These are phyloP conservation scores for Pipra filicauda DNA, from an alignment of 2,113 vertebrate species.

Conservation along the genomic window DNA sequence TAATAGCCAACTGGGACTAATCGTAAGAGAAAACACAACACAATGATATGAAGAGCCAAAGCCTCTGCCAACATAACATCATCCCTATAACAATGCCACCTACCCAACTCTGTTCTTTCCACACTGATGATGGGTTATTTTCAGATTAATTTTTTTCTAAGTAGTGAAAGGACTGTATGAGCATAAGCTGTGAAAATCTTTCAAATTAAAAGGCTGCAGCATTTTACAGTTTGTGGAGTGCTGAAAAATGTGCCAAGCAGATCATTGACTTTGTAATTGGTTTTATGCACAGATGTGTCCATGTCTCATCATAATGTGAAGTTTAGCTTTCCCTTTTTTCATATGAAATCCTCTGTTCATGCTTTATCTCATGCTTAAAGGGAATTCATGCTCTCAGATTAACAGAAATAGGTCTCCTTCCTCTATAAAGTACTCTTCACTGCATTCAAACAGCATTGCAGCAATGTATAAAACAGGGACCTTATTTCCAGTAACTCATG, in stretches of 20 bases:
- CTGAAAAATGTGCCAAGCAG: background rate
- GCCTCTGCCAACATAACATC: background rate
- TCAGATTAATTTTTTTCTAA: background rate
- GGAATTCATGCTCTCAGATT: background rate
- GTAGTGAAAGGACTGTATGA: background rate
- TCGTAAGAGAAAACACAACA: background rate
- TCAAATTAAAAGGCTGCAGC: background rate
- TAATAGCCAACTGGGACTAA: background rate
- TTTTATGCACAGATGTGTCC: background rate
- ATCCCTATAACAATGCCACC: background rate
- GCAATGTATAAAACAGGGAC: background rate
- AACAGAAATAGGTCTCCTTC: background rate
- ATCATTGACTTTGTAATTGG: conserved; percentile 20
- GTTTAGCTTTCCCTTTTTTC: background rate
- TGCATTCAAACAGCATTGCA: background rate
- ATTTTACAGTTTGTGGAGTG: background rate
- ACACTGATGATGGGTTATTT: background rate
- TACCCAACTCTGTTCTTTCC: background rate
- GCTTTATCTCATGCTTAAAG: background rate
- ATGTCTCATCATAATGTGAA: background rate
- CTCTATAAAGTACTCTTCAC: background rate
- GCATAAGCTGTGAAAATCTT: background rate
- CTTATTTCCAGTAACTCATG: background rate
- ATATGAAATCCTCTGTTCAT: background rate
- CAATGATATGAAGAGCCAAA: background rate